phyloP scores from a whole-genome alignment of 2,888 invertebrate species.

The Cecidostiba fungosa region DNA sequence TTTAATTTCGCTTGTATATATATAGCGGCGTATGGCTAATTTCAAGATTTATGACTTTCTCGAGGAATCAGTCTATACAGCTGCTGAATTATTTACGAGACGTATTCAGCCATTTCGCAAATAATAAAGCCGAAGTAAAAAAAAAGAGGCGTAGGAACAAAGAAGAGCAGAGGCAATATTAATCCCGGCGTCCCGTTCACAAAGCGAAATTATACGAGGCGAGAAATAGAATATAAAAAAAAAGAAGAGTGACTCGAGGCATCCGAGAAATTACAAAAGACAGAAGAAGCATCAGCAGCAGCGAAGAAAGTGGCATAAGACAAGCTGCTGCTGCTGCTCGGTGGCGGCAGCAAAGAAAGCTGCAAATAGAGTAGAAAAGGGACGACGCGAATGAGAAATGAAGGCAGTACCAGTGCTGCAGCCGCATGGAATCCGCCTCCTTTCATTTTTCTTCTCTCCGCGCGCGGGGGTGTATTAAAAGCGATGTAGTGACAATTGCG shows the following conservation, averaged over 20 bases:
- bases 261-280: constrained; percentile 41
- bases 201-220: not conserved
- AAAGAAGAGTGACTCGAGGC: not conserved
- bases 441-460: constrained; percentile 45
- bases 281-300: not conserved
- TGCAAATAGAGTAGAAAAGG: constrained; percentile 33
- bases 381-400: constrained; percentile 52
- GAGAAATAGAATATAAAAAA: constrained; percentile 8
- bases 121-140: not conserved
- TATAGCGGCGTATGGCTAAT: too few relatives aligned
- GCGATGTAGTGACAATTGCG: constrained; percentile 56
- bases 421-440: constrained; percentile 7
- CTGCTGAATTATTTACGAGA: too few relatives aligned
- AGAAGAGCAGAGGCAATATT: not conserved
- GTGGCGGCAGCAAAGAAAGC: not conserved
- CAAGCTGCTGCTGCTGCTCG: not conserved
- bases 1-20: not conserved
- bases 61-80: not conserved
- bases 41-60: not conserved
- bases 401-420: constrained; percentile 9
- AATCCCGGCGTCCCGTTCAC: not conserved
- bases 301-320: constrained; percentile 4
- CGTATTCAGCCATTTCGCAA: not conserved
- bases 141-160: not conserved
- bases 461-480: constrained; percentile 50